Base-by-base conservation (phyloP, 1,140 invertebrate species). In the Drosophila pectinifera region DNA sequence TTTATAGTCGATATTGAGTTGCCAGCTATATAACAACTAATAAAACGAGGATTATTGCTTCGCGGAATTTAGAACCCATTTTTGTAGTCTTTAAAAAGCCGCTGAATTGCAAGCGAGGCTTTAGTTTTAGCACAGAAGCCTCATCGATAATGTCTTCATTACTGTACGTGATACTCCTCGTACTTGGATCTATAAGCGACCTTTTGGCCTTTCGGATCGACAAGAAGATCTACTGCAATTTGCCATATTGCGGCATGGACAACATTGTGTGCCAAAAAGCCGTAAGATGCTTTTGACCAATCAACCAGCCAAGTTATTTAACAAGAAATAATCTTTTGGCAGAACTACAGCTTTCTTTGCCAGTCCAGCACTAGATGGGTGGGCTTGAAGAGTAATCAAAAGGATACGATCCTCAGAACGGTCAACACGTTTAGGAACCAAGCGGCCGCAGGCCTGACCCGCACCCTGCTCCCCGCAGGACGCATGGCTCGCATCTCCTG, bases 171-270 rank as follows among this genome's bases (percentile, higher is more conserved):
- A 24, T 49, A 6, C 5, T 63, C 7, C 14, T 63, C 26, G 16
- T 42, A 8, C 24, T 22, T 1, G n/a, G 58, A 18, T 67, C 11
- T 7, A 5, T 49, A 16, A 7, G 4, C 0, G 31, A 24, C 8
- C 11, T 58, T 5, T 6, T 8, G 13, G 56, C 31, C 2, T 73
- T 46, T 24, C 1, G 41, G 8, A 64, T 61, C n/a, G 26, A 42
- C 20, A 18, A 36, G 3, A 16, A n/a, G 1, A 24, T 18, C 1
- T 65, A 79, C 34, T 84, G 80, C 16, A 18, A 16, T 36, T 18
- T 56, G 43, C 28, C 42, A 0, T 36, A 38, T 41, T 83, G 80
- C 11, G 59, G 55, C 0, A 49, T n/a, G 8, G 18, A 51, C 7
- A 51, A 34, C 20, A 4, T 51, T 5, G 28, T 51, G 1, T 51